Evolutionary conservation across 2,797 vertebrate species (phyloP).

Genomic region (Potorous gilbertii): DNA sequence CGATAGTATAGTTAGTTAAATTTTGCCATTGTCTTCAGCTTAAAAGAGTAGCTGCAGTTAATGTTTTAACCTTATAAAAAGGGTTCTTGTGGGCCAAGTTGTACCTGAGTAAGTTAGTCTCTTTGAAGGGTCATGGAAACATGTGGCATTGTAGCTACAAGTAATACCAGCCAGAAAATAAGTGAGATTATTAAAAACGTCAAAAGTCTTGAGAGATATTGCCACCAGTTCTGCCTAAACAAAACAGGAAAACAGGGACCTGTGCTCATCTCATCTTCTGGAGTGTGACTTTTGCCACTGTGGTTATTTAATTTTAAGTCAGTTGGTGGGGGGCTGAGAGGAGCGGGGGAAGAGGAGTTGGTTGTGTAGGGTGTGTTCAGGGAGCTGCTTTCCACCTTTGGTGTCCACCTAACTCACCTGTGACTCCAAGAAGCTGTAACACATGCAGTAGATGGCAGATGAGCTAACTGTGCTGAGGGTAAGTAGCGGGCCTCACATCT

Average conservation of each 20-base stretch:
- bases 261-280: background rate
- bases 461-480: background rate
- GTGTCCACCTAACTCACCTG: background rate
- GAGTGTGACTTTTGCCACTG: background rate
- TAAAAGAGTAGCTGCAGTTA: background rate
- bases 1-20: background rate
- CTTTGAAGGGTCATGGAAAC: background rate
- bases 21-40: background rate
- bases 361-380: background rate
- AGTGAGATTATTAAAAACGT: background rate
- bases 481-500: background rate
- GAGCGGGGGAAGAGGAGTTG: too few relatives aligned
- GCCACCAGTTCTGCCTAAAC: background rate
- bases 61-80: background rate
- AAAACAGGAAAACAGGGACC: background rate
- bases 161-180: background rate
- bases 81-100: background rate
- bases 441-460: too few relatives aligned
- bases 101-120: background rate
- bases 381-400: background rate
- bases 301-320: background rate
- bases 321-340: background rate
- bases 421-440: background rate
- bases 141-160: background rate
- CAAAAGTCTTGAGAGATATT: background rate